Evolutionary conservation across 2,113 vertebrate species (phyloP).

Genomic region (Ailurus styani): DNA sequence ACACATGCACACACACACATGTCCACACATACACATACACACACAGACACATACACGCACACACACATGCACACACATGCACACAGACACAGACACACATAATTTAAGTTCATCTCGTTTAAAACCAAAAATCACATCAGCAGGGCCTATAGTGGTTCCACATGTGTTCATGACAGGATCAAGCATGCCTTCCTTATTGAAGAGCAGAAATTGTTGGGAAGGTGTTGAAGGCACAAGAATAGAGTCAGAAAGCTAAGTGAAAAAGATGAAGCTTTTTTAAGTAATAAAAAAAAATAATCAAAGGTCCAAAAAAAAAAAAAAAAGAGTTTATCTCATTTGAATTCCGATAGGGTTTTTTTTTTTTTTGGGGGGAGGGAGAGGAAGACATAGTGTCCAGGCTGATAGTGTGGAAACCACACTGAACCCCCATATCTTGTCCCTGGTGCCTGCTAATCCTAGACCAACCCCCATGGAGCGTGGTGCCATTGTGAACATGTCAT

Average conservation of each 20-base stretch:
- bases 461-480: neutral
- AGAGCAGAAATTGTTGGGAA: neutral
- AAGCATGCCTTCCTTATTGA: neutral
- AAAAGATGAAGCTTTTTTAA: neutral
- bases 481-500: fast-evolving
- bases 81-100: neutral
- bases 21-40: no score
- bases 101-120: neutral
- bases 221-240: neutral
- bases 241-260: neutral
- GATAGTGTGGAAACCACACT: no score
- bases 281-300: neutral
- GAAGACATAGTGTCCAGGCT: neutral
- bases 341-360: neutral
- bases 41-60: no score
- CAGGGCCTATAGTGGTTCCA: neutral
- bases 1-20: neutral
- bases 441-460: neutral
- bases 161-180: neutral
- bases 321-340: neutral
- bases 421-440: neutral
- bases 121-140: neutral
- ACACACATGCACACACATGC: no score
- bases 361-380: neutral
- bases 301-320: neutral